Base-by-base conservation (phyloP, 2,888 invertebrate genomes). In the Mythimna albipuncta region DNA sequence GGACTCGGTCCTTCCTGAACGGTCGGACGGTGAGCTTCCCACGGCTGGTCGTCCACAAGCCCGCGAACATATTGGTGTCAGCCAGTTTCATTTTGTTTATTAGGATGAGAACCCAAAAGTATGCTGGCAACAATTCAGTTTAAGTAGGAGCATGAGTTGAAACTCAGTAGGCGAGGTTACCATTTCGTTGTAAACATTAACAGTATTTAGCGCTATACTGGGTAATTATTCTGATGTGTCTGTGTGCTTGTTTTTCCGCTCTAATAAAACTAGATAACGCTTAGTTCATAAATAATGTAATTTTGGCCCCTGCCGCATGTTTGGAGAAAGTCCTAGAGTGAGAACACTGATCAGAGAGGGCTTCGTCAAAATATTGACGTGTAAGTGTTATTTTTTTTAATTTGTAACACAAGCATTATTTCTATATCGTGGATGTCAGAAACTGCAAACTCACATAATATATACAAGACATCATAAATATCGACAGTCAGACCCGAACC, bases 241-340 rank as follows among this genome's bases (percentile, higher is more conserved):
- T 26, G 38, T 68, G 10, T 10, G 19, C 2, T 72, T 63, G 63
- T 72, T 47, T 63, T 72, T 62, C 55, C 55, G 72, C 54, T 62
- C 54, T 38, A 70, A 38, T 58, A n/a, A 69, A 47, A 50, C 10
- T 68, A 35, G 38, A 50, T 70, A 52, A 32, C 52, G n/a, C 26
- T 69, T n/a, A n/a, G 26, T 58, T 58, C 21, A 57, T 58, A 54
- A 41, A 55, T 26, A 26, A 21, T 21, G 9, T 69, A 41, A 16
- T n/a, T 41, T 41, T 2, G 41, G n/a, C 10, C n/a, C 4, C 13
- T 32, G 52, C 5, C 0, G 2, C 19, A 9, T 65, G 19, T 38
- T 68, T 66, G 26, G 16, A 52, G 38, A 41, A 64, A 68, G 19
- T 58, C 47, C 6, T 38, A 64, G n/a, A 16, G 11, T n/a, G 19